Percentiles rank a stretch among this genome's conserved stretches.
phyloP scores from a whole-genome alignment of 2,113 vertebrate genomes.

The Hippocampus zosterae region DNA sequence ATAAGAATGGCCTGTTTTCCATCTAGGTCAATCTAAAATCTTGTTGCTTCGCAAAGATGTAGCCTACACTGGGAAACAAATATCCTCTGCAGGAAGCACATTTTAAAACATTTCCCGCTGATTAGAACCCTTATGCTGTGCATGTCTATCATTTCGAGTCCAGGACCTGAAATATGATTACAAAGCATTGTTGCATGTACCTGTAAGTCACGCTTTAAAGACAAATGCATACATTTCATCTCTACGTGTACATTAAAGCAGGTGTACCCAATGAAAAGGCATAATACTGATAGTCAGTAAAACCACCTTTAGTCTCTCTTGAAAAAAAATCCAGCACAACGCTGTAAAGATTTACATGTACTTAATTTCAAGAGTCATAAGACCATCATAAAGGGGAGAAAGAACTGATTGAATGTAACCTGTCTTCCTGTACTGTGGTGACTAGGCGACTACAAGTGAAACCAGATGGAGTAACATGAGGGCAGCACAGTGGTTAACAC shows the following conservation, averaged over 20 bases:
- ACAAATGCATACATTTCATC: neutral
- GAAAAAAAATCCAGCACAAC: neutral
- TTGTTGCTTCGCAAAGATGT: slow-evolving; percentile 6
- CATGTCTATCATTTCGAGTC: neutral
- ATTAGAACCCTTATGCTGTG: neutral
- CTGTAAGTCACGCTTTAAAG: neutral
- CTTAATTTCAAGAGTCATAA: neutral
- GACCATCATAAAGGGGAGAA: neutral
- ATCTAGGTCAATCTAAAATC: neutral
- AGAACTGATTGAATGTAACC: neutral
- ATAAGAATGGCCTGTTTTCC: neutral
- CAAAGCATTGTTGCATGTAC: neutral
- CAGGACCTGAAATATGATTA: neutral
- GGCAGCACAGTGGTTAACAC: slow-evolving; percentile 1
- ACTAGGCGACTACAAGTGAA: neutral
- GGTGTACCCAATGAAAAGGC: neutral
- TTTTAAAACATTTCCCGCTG: neutral
- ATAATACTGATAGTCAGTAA: neutral
- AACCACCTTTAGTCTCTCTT: neutral
- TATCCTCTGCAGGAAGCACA: neutral
- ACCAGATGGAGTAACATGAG: slow-evolving; percentile 2
- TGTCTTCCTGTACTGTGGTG: neutral
- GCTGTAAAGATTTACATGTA: neutral
- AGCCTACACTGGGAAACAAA: neutral
- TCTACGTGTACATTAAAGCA: neutral